Conservation (phyloP, 2,113 vertebrate species). For the Podarcis cretensis region DNA sequence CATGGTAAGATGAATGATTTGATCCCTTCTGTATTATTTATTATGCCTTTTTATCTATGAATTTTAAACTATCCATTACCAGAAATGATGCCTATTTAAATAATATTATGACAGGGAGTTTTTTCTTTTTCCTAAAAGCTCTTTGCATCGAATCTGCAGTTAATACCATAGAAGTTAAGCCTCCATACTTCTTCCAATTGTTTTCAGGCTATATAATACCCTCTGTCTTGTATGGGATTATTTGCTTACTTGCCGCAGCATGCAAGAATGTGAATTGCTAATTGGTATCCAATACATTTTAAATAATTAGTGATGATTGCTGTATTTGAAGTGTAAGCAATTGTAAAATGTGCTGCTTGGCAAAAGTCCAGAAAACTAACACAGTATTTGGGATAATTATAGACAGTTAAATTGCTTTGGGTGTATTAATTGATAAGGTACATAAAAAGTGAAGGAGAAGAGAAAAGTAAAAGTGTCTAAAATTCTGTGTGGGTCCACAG, state of each 20-base stretch:
- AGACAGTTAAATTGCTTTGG: constrained; percentile 44
- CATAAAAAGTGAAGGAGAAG: background rate
- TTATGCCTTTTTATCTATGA: constrained; percentile 52
- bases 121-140: constrained; percentile 45
- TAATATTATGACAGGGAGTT: constrained; percentile 28
- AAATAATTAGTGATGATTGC: constrained; percentile 31
- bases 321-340: constrained; percentile 43
- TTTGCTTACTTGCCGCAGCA: constrained; percentile 21
- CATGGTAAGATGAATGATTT: background rate
- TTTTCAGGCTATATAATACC: rapidly evolving
- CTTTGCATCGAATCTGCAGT: constrained; percentile 15
- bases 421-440: constrained; percentile 44
- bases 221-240: background rate
- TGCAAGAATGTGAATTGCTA: constrained; percentile 25
- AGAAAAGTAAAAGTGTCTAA: constrained; percentile 16
- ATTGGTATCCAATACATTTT: constrained; percentile 17
- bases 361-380: constrained; percentile 44
- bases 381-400: constrained; percentile 31
- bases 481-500: background rate
- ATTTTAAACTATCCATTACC: constrained; percentile 60
- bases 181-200: background rate
- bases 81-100: constrained; percentile 47
- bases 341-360: constrained; percentile 44
- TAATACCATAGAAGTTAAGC: background rate
- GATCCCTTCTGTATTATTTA: constrained; percentile 64